These are phyloP conservation scores for Thalpophila matura DNA, from an alignment of 2,888 invertebrate species.

Conservation along the genomic window DNA sequence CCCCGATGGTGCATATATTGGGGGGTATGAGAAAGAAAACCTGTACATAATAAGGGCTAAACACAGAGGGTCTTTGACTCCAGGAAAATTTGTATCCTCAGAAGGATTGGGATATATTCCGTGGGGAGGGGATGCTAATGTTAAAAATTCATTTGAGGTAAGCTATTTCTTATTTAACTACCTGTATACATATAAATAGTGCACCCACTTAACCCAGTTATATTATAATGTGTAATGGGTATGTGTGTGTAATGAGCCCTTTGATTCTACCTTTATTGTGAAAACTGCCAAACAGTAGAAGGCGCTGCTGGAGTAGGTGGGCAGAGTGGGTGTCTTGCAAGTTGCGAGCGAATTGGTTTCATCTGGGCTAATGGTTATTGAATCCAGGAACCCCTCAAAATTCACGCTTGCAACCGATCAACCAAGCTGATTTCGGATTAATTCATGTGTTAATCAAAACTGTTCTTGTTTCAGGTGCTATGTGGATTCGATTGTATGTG, in stretches of 20 bases:
- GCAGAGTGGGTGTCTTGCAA: no score
- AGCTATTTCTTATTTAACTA: not conserved
- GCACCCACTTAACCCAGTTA: no score
- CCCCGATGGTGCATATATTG: constrained; percentile 93
- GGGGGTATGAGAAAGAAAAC: constrained; percentile 92
- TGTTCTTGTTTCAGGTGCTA: constrained; percentile 71
- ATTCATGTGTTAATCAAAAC: not conserved
- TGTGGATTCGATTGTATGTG: constrained; percentile 82
- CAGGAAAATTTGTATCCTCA: constrained; percentile 94
- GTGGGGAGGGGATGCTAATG: constrained; percentile 94
- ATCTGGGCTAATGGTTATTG: no score
- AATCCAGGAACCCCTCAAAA: no score
- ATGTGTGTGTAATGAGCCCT: no score
- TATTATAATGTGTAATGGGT: no score
- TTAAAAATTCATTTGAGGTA: constrained; percentile 93
- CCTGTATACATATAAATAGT: not conserved
- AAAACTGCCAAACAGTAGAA: no score
- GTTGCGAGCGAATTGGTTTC: no score
- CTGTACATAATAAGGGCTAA: constrained; percentile 93
- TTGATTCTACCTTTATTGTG: no score
- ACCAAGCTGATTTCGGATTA: no score
- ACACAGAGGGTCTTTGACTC: constrained; percentile 94
- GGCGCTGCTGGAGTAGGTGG: no score
- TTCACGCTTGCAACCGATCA: no score
- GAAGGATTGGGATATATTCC: constrained; percentile 93